Evolutionary conservation across 1,140 invertebrate genomes (phyloP).

Genomic region (Scaptomyza hsui): DNA sequence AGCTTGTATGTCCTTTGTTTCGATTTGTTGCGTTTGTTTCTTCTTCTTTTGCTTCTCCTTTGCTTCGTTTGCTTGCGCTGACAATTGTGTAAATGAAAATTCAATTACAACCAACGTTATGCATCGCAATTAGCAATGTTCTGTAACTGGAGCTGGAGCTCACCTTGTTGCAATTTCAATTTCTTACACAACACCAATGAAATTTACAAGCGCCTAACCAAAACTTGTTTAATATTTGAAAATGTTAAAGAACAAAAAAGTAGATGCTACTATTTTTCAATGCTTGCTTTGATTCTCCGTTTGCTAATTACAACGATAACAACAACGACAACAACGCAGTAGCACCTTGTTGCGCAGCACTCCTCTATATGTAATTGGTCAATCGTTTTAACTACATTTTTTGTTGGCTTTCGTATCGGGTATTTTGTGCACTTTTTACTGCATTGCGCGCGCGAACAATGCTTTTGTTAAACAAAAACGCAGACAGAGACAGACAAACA

Average conservation of each 20-base stretch:
- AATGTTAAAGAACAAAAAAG: constrained; percentile 8
- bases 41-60: constrained; percentile 5
- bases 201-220: constrained; percentile 10
- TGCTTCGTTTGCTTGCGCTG: not conserved
- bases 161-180: constrained; percentile 21
- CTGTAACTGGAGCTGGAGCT: constrained; percentile 10
- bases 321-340: constrained; percentile 44
- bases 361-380: constrained; percentile 39
- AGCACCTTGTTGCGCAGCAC: constrained; percentile 72
- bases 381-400: constrained; percentile 57
- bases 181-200: constrained; percentile 14
- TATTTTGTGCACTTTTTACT: constrained; percentile 53
- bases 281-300: constrained; percentile 30
- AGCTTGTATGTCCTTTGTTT: constrained; percentile 34
- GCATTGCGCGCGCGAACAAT: constrained; percentile 74
- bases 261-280: constrained; percentile 19
- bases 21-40: constrained; percentile 6
- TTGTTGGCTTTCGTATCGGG: constrained; percentile 22
- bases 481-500: constrained; percentile 71
- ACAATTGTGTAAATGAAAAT: constrained; percentile 27
- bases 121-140: constrained; percentile 3
- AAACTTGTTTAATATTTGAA: not conserved
- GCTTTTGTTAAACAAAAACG: constrained; percentile 74
- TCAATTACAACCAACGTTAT: constrained; percentile 40
- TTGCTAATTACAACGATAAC: constrained; percentile 31